Conservation (phyloP, 2,113 vertebrate genomes). For the Calonectris borealis region DNA sequence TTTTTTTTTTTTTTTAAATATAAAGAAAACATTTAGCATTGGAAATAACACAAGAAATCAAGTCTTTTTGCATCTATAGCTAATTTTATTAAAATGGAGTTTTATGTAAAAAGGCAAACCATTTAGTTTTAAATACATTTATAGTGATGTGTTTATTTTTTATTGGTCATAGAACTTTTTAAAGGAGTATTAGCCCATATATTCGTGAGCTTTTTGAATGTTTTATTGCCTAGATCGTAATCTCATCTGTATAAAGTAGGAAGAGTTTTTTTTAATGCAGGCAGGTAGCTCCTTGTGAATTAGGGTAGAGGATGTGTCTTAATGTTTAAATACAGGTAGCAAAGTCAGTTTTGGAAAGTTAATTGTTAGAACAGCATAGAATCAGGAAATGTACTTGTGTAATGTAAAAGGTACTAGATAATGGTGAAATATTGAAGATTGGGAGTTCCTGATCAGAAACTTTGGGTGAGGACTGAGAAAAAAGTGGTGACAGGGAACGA, state of each 20-base stretch:
- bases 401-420: not conserved
- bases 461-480: not conserved
- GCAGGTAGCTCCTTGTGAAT: not conserved
- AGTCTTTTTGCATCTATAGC: not conserved
- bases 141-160: not conserved
- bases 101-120: not conserved
- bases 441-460: not conserved
- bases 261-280: not conserved
- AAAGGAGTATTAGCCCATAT: not conserved
- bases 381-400: not conserved
- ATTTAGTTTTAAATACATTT: not conserved
- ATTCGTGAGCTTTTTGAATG: not conserved
- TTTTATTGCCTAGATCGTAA: not conserved
- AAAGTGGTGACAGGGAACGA: not conserved
- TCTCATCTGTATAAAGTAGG: not conserved
- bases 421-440: not conserved
- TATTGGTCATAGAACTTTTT: not conserved
- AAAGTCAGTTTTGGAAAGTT: not conserved
- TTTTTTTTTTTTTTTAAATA: not conserved
- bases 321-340: not conserved
- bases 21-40: not conserved
- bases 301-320: not conserved
- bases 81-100: not conserved
- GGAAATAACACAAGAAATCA: not conserved
- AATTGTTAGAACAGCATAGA: not conserved